Percentiles rank a stretch among this genome's conserved stretches.
Conservation (phyloP, 1,140 invertebrate genomes). For the Bombus breviceps region DNA sequence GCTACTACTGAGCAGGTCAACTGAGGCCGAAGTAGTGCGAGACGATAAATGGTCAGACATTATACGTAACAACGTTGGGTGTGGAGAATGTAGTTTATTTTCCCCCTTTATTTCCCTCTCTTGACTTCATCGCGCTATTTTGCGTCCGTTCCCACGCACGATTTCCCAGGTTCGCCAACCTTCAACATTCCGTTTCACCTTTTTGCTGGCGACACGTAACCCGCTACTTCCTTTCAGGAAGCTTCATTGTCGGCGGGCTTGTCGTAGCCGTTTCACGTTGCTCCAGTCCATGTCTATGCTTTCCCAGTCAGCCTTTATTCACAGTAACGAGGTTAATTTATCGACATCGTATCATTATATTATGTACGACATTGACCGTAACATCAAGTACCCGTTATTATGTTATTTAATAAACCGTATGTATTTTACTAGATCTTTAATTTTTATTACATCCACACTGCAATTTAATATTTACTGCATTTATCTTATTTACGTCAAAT, state of each 20-base stretch:
- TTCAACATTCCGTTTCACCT: not conserved
- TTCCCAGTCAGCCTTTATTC: not conserved
- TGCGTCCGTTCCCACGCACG: slow-evolving; percentile 11
- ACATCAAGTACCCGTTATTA: not conserved
- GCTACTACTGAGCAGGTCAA: not conserved
- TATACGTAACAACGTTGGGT: slow-evolving; percentile 15
- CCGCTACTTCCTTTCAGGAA: slow-evolving; percentile 15
- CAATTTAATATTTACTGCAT: too few species aligned
- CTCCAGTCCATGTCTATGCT: not conserved
- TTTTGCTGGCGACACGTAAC: slow-evolving; percentile 24
- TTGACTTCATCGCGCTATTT: not conserved
- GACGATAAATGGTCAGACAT: slow-evolving; percentile 30
- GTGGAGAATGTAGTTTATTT: slow-evolving; percentile 8
- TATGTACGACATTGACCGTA: not conserved
- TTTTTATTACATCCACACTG: not conserved
- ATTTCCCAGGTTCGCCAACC: slow-evolving; percentile 13
- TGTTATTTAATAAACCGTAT: not conserved
- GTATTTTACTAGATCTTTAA: not conserved
- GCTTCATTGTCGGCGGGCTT: not conserved
- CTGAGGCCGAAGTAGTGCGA: not conserved
- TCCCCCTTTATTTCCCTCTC: slow-evolving; percentile 1
- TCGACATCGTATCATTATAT: not conserved
- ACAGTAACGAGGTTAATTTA: slow-evolving; percentile 23
- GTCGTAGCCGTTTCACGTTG: not conserved
- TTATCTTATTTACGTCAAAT: too few species aligned